phyloP scores from a whole-genome alignment of 2,888 invertebrate species.

The Melinopterus prodromus region DNA sequence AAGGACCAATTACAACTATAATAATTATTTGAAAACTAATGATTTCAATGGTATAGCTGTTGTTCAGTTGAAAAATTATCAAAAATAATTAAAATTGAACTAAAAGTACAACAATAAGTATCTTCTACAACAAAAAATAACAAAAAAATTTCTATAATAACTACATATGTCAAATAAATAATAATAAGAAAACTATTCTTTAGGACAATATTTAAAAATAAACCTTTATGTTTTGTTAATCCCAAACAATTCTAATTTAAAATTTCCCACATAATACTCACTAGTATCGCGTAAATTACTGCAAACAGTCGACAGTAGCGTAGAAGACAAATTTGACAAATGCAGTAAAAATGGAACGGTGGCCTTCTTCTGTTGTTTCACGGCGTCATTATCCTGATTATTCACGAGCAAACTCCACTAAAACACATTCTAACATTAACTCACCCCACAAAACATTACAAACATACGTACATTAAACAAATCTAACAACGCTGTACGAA shows the following conservation, averaged over 20 bases:
- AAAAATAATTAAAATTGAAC: no score
- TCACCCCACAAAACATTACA: neutral
- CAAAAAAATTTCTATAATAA: no score
- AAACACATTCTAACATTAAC: conserved; percentile 40
- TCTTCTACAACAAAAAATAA: no score
- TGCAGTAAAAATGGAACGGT: conserved; percentile 84
- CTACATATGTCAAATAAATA: no score
- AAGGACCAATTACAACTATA: no score
- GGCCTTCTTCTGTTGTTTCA: conserved; percentile 63
- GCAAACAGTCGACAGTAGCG: conserved; percentile 81
- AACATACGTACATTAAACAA: conserved; percentile 68
- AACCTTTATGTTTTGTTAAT: no score
- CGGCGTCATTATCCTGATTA: conserved; percentile 52
- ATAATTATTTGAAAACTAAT: no score
- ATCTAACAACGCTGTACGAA: conserved; percentile 76
- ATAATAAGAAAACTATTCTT: no score
- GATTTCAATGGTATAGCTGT: no score
- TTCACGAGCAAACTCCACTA: conserved; percentile 62
- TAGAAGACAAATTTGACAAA: conserved; percentile 78
- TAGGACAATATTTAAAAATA: no score
- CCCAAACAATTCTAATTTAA: neutral
- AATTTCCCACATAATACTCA: conserved; percentile 62
- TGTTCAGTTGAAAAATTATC: no score
- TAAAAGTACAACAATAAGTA: no score
- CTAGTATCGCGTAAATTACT: conserved; percentile 81